Base-by-base conservation (phyloP, 2,113 vertebrate species). In the Ageneiosus marmoratus region DNA sequence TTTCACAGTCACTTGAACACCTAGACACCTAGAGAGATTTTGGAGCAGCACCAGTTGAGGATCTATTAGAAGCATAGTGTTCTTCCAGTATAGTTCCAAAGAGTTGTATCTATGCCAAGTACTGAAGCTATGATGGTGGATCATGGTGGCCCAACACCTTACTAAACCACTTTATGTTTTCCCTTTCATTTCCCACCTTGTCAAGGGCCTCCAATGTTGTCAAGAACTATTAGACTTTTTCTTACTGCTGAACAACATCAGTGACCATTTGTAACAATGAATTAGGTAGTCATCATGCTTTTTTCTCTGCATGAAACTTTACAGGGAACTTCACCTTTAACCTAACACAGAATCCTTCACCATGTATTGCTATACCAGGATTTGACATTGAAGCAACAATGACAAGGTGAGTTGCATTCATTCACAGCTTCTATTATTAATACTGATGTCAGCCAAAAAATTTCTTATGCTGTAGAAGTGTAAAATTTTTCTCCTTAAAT, bases 361-460 rank as follows among this genome's bases (percentile, higher is more conserved):
- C 11, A 24, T 93, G 91, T 81, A n/a, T 76, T 18, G 4, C 84
- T 75, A 0, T 77, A 76, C 86, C 90, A 85, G 41, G 67, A 51
- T 4, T 92, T 77, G 92, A 93, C 87, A 92, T 93, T 84, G 92
- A 95, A 90, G 81, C 62, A 70, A 70, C 89, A 76, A 94, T 95
- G 92, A 88, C 92, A 46, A 84, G 12, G 93, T 94, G 88, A 91
- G 89, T n/a, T 7, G 29, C 48, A 51, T 85, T 82, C 1, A 82
- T 18, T 60, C 27, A 55, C 1, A 41, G 37, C 6, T 24, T 44
- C 20, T 44, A 16, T 13, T 82, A 46, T 63, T 55, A 55, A 56
- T 50, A 34, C 44, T 65, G 9, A 27, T 50, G 3, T 53, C 55
- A 16, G 7, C 37, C 15, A 32, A 1, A 56, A n/a, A 50, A 62